Conservation (phyloP, 2,113 vertebrate species). For the Naja naja region DNA sequence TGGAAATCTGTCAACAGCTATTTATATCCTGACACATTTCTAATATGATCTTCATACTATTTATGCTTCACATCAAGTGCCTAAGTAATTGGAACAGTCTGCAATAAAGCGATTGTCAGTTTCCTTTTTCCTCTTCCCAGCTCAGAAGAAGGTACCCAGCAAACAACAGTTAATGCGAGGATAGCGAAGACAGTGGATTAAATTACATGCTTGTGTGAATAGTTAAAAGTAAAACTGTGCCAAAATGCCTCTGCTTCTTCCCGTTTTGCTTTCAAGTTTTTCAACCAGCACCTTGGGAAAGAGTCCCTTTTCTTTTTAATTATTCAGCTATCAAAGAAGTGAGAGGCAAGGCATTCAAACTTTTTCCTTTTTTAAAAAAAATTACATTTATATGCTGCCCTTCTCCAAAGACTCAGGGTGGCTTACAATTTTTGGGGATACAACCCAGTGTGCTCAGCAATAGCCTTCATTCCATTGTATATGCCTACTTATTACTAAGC, state of each 20-base stretch:
- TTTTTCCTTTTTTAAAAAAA: too few relatives aligned
- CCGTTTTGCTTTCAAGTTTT: not conserved
- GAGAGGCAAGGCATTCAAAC: not conserved
- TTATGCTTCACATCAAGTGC: constrained; percentile 31
- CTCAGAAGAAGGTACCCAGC: not conserved
- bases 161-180: not conserved
- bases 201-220: not conserved
- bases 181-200: not conserved
- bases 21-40: constrained; percentile 36
- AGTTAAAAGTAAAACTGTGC: not conserved
- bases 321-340: not conserved
- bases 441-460: too few relatives aligned
- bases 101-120: constrained; percentile 39
- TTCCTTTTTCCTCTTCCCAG: constrained; percentile 9
- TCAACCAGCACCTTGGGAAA: not conserved
- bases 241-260: not conserved
- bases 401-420: too few relatives aligned
- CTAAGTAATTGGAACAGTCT: constrained; percentile 48
- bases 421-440: too few relatives aligned
- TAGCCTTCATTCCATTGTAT: too few relatives aligned
- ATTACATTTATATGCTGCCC: too few relatives aligned
- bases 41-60: constrained; percentile 29
- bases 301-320: not conserved
- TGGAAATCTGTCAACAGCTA: constrained; percentile 45
- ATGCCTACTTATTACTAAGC: too few relatives aligned